Conservation (phyloP, 1,140 invertebrate species). For the Drosophila kepulauana region DNA sequence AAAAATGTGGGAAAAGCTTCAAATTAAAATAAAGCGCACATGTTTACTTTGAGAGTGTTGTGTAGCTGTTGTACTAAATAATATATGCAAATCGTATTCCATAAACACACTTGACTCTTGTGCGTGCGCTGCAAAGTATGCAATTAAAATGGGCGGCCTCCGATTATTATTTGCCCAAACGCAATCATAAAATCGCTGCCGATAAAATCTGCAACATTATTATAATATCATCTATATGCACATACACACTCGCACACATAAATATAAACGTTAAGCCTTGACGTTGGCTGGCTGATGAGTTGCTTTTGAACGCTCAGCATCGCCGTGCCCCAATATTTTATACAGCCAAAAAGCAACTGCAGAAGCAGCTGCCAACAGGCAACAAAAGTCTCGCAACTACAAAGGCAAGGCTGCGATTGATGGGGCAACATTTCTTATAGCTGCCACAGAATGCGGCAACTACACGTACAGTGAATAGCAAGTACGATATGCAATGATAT, state of each 20-base stretch:
- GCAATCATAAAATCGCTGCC: constrained; percentile 51
- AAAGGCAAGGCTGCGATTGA: constrained; percentile 37
- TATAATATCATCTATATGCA: constrained; percentile 24
- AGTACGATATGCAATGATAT: constrained; percentile 10
- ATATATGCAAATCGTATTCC: constrained; percentile 49
- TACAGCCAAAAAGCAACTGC: constrained; percentile 15
- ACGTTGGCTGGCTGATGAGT: constrained; percentile 37
- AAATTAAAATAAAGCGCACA: constrained; percentile 48
- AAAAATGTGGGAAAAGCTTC: constrained; percentile 16
- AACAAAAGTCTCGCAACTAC: constrained; percentile 4
- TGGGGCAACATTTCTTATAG: constrained; percentile 41
- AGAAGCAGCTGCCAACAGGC: constrained; percentile 19
- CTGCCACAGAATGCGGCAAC: constrained; percentile 11
- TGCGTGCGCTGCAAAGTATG: constrained; percentile 15
- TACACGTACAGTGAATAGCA: constrained; percentile 15
- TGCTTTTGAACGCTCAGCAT: constrained; percentile 49
- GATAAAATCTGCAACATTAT: constrained; percentile 54
- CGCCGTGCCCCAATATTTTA: constrained; percentile 24
- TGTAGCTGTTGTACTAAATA: constrained; percentile 12
- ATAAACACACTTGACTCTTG: constrained; percentile 9
- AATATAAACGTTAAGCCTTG: too few species aligned
- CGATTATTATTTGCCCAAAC: neutral
- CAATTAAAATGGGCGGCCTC: constrained; percentile 35
- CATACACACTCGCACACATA: too few species aligned
- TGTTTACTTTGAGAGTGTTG: constrained; percentile 26